Base-by-base conservation (phyloP, 2,113 vertebrate genomes). In the Ondatra zibethicus region DNA sequence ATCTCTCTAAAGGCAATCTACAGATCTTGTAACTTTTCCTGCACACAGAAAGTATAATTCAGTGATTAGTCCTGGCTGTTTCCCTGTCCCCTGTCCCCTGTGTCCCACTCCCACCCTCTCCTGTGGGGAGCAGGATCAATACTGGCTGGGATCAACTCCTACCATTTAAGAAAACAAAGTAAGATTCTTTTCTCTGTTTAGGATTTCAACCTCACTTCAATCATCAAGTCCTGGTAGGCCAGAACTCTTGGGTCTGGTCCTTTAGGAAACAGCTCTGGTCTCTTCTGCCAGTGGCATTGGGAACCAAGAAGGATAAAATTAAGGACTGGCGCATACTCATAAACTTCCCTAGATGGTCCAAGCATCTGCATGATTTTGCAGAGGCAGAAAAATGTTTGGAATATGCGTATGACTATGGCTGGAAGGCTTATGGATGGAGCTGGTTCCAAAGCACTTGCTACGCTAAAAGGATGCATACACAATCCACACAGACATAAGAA, bases 21-120 rank as follows among this genome's bases (percentile, higher is more conserved):
- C 72, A 95, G 77, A 92, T 92, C 77, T 84, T 93, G 25, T 70
- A 96, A 93, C 52, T 92, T 95, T 82, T 94, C 50, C 77, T 87
- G 23, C 47, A 93, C 65, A 55, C 82, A 96, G 72, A 92, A 96
- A 89, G 90, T 95, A 70, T 86, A 95, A 91, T 89, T 95, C 76
- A 89, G 61, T 85, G 14, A 94, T 92, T 91, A 93, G 81, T 89
- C 63, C 90, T n/a, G 95, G 55, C 68, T 89, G 88, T 82, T 94
- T 92, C 80, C 93, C 86, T 21, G 17, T 58, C 19, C 58, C 58
- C 55, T 58, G 55, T 58, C 55, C 55, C 52, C 1, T 5, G 19
- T 58, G 6, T 21, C 55, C 55, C 19, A 58, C 55, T 5, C 55
- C 55, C 17, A 58, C 5, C 55, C 17, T 19, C 55, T 58, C 55